Evolutionary conservation across 2,888 invertebrate genomes (phyloP).

Genomic region (Gibbula magus): DNA sequence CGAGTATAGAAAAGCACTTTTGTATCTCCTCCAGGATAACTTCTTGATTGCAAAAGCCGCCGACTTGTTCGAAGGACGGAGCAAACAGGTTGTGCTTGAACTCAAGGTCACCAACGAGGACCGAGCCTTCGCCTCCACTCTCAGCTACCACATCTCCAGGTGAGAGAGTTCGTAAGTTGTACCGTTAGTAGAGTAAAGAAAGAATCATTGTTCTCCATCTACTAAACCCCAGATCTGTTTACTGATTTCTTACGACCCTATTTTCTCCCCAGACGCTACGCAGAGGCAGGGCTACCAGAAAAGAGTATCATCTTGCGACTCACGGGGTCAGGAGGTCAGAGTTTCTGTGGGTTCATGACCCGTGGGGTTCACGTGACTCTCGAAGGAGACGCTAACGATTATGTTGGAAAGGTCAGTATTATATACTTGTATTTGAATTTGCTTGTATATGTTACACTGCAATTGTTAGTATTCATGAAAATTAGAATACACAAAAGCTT

Average conservation of each 20-base stretch:
- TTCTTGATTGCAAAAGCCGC: slow-evolving; percentile 81
- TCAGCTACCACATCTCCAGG: slow-evolving; percentile 96
- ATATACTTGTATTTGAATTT: not conserved
- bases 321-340: slow-evolving; percentile 97
- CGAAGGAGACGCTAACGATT: slow-evolving; percentile 98
- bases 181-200: not conserved
- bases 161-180: slow-evolving; percentile 76
- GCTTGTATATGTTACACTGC: too few relatives aligned
- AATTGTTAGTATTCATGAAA: too few relatives aligned
- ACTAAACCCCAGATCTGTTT: too few relatives aligned
- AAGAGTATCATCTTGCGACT: slow-evolving; percentile 81
- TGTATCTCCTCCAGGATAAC: slow-evolving; percentile 65
- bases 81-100: slow-evolving; percentile 82
- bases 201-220: not conserved
- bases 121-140: slow-evolving; percentile 92
- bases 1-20: too few relatives aligned
- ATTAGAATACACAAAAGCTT: too few relatives aligned
- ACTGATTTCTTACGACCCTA: too few relatives aligned
- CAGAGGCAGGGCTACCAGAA: slow-evolving; percentile 88
- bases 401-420: slow-evolving; percentile 87
- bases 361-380: slow-evolving; percentile 91
- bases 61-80: slow-evolving; percentile 85
- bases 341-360: slow-evolving; percentile 97
- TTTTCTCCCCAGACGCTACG: slow-evolving; percentile 83
- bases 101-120: slow-evolving; percentile 92